Evolutionary conservation across 2,113 vertebrate species (phyloP).

Genomic region (Cairina moschata): DNA sequence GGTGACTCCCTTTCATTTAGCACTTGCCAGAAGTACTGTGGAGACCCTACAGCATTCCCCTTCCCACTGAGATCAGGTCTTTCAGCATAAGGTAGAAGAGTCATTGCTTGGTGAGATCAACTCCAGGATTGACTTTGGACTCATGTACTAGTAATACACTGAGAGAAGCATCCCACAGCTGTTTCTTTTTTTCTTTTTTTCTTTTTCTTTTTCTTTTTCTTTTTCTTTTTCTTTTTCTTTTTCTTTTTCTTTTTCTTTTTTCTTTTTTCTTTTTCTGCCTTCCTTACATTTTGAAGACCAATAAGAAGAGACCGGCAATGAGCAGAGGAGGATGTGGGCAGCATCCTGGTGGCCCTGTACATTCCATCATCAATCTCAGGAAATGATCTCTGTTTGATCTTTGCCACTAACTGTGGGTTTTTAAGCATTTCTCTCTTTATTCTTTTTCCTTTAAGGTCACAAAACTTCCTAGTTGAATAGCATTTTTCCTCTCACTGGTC

Average conservation of each 20-base stretch:
- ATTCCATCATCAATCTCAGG: background rate
- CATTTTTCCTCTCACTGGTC: background rate
- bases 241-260: too few species aligned
- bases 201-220: background rate
- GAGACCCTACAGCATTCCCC: background rate
- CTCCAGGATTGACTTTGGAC: background rate
- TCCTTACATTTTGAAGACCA: background rate
- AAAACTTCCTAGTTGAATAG: background rate
- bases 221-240: too few species aligned
- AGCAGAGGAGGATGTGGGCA: background rate
- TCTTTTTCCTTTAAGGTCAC: background rate
- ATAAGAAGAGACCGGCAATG: background rate
- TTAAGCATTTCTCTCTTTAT: background rate
- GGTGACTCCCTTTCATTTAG: too few species aligned
- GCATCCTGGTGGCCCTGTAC: background rate
- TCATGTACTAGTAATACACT: background rate
- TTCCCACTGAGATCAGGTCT: background rate
- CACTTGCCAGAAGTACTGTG: background rate
- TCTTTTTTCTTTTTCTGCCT: background rate
- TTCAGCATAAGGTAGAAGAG: background rate
- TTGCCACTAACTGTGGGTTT: background rate
- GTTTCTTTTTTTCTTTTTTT: background rate
- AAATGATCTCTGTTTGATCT: background rate
- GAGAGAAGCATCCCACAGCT: background rate
- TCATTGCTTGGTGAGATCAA: background rate